Conservation (phyloP, 1,140 invertebrate genomes). For the Drosophila truncata region DNA sequence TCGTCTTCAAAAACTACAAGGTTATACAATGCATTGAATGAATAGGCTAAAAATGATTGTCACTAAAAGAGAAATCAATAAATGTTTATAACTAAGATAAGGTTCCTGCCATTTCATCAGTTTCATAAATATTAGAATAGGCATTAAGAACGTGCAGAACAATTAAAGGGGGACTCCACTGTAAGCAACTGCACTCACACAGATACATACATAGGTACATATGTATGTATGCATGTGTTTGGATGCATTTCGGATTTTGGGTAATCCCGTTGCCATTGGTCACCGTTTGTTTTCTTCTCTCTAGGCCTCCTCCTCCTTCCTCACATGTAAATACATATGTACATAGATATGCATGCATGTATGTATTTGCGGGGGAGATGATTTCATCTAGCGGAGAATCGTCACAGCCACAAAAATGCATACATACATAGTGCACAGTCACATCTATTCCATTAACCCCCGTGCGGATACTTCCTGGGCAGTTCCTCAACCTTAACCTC, state of each 20-base stretch:
- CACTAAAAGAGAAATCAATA: slow-evolving; percentile 5
- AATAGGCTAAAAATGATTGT: background rate
- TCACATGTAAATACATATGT: background rate
- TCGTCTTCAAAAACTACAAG: background rate
- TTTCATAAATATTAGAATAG: background rate
- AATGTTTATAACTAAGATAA: slow-evolving; percentile 8
- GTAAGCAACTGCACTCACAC: slow-evolving; percentile 7
- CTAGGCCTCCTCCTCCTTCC: background rate
- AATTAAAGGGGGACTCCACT: background rate
- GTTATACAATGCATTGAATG: background rate
- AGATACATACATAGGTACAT: background rate
- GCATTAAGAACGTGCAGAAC: too few relatives aligned
- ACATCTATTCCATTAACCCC: slow-evolving; percentile 46
- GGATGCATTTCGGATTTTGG: slow-evolving; percentile 39
- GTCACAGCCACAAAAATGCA: background rate
- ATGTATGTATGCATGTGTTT: background rate
- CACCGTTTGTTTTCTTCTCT: slow-evolving; percentile 32
- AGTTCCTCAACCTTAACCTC: slow-evolving; percentile 67
- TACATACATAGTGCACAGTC: slow-evolving; percentile 8
- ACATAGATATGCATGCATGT: background rate
- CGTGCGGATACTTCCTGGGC: slow-evolving; percentile 23
- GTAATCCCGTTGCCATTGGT: slow-evolving; percentile 49
- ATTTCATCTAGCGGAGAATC: slow-evolving; percentile 25
- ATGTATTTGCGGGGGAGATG: slow-evolving; percentile 6
- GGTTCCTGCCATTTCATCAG: slow-evolving; percentile 2